Conservation (phyloP, 2,113 vertebrate species). For the Calidris pygmaea region DNA sequence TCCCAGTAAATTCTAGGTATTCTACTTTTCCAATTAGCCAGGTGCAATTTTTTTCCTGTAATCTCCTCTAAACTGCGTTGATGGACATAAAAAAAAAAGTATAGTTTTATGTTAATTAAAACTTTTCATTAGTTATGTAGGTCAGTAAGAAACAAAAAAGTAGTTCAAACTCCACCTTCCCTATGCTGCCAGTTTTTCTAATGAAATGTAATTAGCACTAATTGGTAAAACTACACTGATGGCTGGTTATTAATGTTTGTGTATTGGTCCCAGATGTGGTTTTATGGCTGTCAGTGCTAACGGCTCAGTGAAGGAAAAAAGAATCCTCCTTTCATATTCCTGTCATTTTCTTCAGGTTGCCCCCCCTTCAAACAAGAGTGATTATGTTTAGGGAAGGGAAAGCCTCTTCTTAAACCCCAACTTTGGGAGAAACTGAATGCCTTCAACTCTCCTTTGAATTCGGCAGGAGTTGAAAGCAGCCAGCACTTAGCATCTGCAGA, state of each 20-base stretch:
- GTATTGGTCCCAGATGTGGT: conserved; percentile 18
- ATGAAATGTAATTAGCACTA: conserved; percentile 29
- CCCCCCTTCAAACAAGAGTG: background rate
- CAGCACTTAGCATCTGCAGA: background rate
- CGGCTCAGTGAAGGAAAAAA: conserved; percentile 5
- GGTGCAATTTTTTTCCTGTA: background rate
- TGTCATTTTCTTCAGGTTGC: background rate
- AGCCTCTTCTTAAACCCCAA: background rate
- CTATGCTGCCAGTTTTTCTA: background rate
- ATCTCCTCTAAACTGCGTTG: background rate
- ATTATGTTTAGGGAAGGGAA: conserved; percentile 16
- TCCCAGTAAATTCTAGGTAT: background rate
- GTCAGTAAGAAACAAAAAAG: background rate
- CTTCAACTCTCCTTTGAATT: background rate
- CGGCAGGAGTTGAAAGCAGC: background rate
- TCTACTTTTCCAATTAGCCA: background rate
- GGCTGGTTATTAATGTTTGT: background rate
- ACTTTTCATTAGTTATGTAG: conserved; percentile 25
- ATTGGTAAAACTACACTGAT: background rate
- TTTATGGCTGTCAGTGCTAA: background rate
- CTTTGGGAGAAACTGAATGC: background rate
- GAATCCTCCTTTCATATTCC: background rate
- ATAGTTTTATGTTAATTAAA: background rate
- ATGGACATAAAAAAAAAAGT: background rate
- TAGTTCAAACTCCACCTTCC: background rate